Evolutionary conservation across 92 coral and sea anemone species (phyloP), one percentile per base, ranked within the genome.

Genomic region (Heteractis magnifica): DNA sequence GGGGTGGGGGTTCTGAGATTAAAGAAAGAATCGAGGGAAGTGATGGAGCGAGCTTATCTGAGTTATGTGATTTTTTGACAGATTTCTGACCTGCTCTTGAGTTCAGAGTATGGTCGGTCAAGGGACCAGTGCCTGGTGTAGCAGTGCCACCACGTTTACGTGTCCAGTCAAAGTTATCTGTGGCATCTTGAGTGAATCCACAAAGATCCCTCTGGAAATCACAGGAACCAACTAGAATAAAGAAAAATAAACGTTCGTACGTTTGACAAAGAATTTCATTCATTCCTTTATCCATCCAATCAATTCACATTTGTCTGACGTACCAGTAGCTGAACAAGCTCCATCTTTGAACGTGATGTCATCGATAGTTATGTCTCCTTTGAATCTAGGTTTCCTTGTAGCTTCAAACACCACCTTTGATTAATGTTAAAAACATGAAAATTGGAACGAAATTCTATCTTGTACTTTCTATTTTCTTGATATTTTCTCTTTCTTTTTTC

Each of bases 321-420:
- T 14, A 92, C 93, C 88, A 72, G 77, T 34, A 14, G 81, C 77
- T 52, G 79, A 79, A 76, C 98, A 95, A 5, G 82, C 52, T 18
- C 94, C 98, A 85, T 83, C 56, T 9, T 15, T 76, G 81, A 95
- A 77, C 52, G 89, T 80, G n/a, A 95, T 70, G 64, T 95, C 98
- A 84, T 95, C 98, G 59, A 95, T 87, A 51, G 98, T 90, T 73
- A 95, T 95, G 65, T 92, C 89, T 1, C 98, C 98, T 49, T 70
- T 85, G 73, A 62, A 92, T 14, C 88, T 52, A 2, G 50, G 3
- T 48, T 89, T 95, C 52, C 86, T 78, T 48, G 79, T 72, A 16
- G 90, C 98, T 74, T 94, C 97, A 77, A 95, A 95, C 51, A 95
- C 94, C 71, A 95, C 77, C 98, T 95, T 81, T 21, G 74, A 18